Conservation (phyloP, 2,113 vertebrate genomes). For the Vidua macroura region DNA sequence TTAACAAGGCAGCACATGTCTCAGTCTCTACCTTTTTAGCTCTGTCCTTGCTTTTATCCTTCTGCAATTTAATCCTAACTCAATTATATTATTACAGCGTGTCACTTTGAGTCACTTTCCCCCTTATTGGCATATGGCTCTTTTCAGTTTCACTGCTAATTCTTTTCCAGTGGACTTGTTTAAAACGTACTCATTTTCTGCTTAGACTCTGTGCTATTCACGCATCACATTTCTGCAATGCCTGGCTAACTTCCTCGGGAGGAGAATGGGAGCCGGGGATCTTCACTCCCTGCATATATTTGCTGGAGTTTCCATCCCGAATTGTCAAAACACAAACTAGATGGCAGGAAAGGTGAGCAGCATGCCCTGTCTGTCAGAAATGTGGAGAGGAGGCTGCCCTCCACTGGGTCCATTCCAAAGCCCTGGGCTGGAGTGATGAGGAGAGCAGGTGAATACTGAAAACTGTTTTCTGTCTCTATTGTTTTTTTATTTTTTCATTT, state of each 20-base stretch:
- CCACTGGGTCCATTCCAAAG: slow-evolving; percentile 51
- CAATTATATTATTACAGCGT: slow-evolving; percentile 71
- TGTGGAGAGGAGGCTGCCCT: slow-evolving; percentile 47
- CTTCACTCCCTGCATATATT: slow-evolving; percentile 46
- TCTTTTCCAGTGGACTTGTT: slow-evolving; percentile 77
- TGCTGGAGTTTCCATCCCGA: slow-evolving; percentile 49
- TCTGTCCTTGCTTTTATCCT: slow-evolving; percentile 67
- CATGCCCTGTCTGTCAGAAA: slow-evolving; percentile 35
- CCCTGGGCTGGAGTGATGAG: slow-evolving; percentile 42
- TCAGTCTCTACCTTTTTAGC: slow-evolving; percentile 41
- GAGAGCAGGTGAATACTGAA: slow-evolving; percentile 55
- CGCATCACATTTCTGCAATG: slow-evolving; percentile 64
- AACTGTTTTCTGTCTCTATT: slow-evolving; percentile 30
- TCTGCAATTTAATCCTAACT: slow-evolving; percentile 70
- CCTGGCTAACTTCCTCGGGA: slow-evolving; percentile 63
- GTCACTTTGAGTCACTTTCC: slow-evolving; percentile 70
- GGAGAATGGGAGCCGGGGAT: slow-evolving; percentile 23
- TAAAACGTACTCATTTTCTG: slow-evolving; percentile 73
- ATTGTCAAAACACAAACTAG: slow-evolving; percentile 60
- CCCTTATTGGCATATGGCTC: slow-evolving; percentile 72
- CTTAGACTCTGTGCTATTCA: slow-evolving; percentile 58
- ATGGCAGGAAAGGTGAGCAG: slow-evolving; percentile 58
- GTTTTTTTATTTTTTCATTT: background rate
- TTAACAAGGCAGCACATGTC: slow-evolving; percentile 59
- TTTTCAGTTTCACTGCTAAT: slow-evolving; percentile 74